Percentiles rank a stretch among this genome's conserved stretches.
Conservation (phyloP, 2,888 invertebrate genomes). For the Gari tellinella region DNA sequence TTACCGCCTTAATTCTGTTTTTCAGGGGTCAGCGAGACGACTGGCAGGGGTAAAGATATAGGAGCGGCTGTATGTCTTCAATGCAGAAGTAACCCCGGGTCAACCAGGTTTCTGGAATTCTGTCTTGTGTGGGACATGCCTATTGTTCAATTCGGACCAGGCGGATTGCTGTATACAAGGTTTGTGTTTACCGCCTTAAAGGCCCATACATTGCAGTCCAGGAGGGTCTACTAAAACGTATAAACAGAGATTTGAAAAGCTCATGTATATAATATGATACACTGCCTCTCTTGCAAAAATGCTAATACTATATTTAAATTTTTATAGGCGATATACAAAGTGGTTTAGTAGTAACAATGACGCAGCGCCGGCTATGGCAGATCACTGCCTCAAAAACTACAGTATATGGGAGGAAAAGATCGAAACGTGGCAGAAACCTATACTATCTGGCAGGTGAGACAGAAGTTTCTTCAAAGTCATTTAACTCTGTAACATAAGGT, state of each 20-base stretch:
- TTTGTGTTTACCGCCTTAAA: constrained; percentile 73
- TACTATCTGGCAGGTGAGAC: constrained; percentile 90
- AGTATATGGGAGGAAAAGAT: constrained; percentile 93
- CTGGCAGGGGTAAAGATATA: constrained; percentile 80
- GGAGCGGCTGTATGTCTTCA: constrained; percentile 90
- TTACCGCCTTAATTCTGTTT: too few species aligned
- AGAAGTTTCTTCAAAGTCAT: too few species aligned
- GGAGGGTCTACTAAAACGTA: too few species aligned
- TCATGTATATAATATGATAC: too few species aligned
- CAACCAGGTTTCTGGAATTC: constrained; percentile 84
- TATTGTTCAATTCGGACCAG: constrained; percentile 90
- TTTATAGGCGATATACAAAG: constrained; percentile 90
- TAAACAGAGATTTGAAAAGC: too few species aligned
- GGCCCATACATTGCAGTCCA: too few species aligned
- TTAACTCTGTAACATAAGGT: too few species aligned
- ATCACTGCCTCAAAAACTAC: constrained; percentile 92
- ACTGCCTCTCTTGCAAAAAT: too few species aligned
- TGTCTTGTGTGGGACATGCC: constrained; percentile 97
- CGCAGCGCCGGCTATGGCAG: constrained; percentile 90
- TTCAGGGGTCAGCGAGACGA: too few species aligned
- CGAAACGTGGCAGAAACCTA: constrained; percentile 93
- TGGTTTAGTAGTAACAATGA: constrained; percentile 91
- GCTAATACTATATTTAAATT: too few species aligned
- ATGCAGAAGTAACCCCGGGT: constrained; percentile 60
- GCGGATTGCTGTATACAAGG: constrained; percentile 89